Conservation (phyloP, 2,113 vertebrate genomes). For the Macheiramphus alcinus region DNA sequence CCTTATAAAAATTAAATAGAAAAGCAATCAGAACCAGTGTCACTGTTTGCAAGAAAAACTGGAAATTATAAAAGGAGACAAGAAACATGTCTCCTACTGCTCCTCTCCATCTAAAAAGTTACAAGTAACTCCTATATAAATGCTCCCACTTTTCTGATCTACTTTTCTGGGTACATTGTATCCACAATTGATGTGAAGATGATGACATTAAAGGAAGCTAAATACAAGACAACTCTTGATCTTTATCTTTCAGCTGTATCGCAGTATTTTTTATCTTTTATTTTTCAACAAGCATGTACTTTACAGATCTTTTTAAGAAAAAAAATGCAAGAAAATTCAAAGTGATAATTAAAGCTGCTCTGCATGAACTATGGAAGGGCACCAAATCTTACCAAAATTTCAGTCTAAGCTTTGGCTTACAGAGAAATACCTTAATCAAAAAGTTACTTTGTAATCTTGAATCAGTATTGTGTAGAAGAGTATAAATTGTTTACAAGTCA, state of each 20-base stretch:
- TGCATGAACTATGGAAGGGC: not conserved
- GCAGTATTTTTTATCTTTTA: not conserved
- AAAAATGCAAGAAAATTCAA: not conserved
- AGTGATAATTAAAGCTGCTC: not conserved
- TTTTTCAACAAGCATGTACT: not conserved
- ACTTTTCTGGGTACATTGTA: not conserved
- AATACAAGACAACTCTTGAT: not conserved
- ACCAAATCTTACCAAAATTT: not conserved
- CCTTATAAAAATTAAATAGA: not conserved
- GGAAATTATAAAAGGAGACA: not conserved
- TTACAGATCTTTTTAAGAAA: not conserved
- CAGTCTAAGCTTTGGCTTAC: not conserved
- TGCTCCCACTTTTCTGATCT: not conserved
- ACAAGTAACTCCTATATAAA: not conserved
- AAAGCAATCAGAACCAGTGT: not conserved
- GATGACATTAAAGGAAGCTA: not conserved
- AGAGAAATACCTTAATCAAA: not conserved
- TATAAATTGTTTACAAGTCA: not conserved
- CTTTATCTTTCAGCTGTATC: not conserved
- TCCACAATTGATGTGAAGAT: not conserved
- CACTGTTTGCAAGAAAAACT: not conserved
- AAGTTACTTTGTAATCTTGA: not conserved
- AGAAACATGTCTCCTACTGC: not conserved
- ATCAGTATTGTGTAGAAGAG: not conserved
- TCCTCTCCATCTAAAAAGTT: not conserved